Evolutionary conservation across 2,888 invertebrate species (phyloP), one percentile per base, ranked within the genome.

Genomic region (Agrotis ipsilon): DNA sequence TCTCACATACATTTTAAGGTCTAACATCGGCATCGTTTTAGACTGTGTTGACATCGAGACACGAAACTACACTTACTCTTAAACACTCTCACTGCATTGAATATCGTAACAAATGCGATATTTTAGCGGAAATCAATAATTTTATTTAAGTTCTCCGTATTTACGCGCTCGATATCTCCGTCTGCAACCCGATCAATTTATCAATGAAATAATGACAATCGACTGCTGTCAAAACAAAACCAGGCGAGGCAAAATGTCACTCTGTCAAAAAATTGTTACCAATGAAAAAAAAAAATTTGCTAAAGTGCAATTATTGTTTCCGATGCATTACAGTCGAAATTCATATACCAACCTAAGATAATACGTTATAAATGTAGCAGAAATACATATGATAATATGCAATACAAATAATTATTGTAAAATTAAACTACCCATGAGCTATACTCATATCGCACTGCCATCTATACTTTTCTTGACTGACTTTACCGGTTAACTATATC

Each of bases 1-100:
- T 81, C 93, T 89, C 64, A 95, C 91, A 81, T 92, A 96, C 84
- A 93, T 90, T 88, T 93, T 94, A 72, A 94, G 86, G 75, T 96
- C 95, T 73, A 95, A 84, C 84, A 87, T 79, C 59, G 95, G 94
- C 94, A 95, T 94, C 81, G 88, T 92, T 88, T 92, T 93, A 49
- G 92, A 92, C 85, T 94, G 93, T 72, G 88, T 93, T 78, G 94
- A 94, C 94, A 94, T 94, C 79, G 89, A 90, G 86, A 68, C 70
- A 72, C 66, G 27, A 57, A 78, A 69, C 46, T 49, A 64, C 45
- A 55, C 67, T 59, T 45, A 67, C 52, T 60, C 43, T 39, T 9
- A 72, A 73, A 43, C 59, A 72, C 71, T 78, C 39, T 68, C 54
- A 72, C 39, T 57, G 67, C 71, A 66, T 78, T 76, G 65, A 76